Evolutionary conservation across 2,797 vertebrate species (phyloP).

Genomic region (Girardinus metallicus): DNA sequence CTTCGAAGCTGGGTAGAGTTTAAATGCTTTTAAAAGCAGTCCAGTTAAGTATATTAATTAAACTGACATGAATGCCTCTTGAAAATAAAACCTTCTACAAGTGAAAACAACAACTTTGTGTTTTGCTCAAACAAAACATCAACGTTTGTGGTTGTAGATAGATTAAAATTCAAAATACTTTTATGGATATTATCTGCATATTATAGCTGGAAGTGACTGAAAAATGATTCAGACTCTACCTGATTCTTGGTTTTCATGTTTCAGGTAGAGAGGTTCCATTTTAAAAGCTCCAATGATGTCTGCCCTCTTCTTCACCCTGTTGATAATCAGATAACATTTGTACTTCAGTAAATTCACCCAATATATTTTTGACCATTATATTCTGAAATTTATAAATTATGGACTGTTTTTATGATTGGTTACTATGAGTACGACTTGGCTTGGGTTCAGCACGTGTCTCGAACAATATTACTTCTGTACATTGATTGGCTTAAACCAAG

Average conservation of each 20-base stretch:
- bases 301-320: conserved; percentile 90
- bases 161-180: not conserved
- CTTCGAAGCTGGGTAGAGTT: not conserved
- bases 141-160: not conserved
- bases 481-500: not conserved
- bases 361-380: not conserved
- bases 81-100: not conserved
- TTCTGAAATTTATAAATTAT: not conserved
- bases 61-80: not conserved
- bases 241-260: conserved; percentile 93
- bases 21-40: not conserved
- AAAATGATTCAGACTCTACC: conserved; percentile 61
- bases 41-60: not conserved
- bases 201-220: too few relatives aligned
- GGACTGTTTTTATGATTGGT: not conserved
- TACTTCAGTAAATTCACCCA: not conserved
- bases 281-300: conserved; percentile 93
- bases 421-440: not conserved
- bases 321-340: conserved; percentile 20
- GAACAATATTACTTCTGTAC: not conserved
- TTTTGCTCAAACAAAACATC: not conserved
- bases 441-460: not conserved
- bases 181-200: not conserved
- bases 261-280: conserved; percentile 93
- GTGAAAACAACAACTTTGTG: not conserved